Conservation (phyloP, 2,797 vertebrate genomes). For the Oreonectes daqikongensis region DNA sequence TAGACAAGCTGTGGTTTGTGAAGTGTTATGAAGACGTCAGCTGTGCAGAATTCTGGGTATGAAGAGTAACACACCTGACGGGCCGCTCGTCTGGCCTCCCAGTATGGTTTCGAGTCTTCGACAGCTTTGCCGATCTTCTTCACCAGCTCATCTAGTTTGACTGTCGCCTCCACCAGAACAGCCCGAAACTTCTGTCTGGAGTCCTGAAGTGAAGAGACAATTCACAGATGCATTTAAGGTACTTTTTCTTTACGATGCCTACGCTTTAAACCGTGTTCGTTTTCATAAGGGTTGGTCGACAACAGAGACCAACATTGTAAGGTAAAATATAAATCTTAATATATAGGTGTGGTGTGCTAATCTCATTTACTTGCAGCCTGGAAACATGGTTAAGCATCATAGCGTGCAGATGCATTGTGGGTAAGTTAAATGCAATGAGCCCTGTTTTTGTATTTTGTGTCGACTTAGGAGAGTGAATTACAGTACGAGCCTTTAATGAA, state of each 20-base stretch:
- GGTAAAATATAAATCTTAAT: too few species aligned
- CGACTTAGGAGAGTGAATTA: background rate
- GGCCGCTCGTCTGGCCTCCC: constrained; percentile 91
- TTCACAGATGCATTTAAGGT: too few species aligned
- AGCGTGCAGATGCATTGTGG: too few species aligned
- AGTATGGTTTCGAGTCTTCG: constrained; percentile 97
- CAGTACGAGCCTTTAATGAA: background rate
- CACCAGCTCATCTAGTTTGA: constrained; percentile 91
- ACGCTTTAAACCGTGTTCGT: too few species aligned
- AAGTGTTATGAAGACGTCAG: background rate
- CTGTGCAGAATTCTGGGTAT: background rate
- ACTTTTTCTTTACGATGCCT: too few species aligned
- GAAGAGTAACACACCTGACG: constrained; percentile 82
- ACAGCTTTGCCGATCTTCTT: constrained; percentile 95
- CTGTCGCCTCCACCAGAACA: constrained; percentile 88
- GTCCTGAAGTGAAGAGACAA: constrained; percentile 74
- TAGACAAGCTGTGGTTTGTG: background rate
- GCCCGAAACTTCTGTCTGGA: constrained; percentile 92
- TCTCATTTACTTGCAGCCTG: background rate
- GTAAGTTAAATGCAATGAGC: too few species aligned
- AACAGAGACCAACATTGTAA: too few species aligned
- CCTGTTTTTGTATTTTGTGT: too few species aligned
- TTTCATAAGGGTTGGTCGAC: too few species aligned
- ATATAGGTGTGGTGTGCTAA: background rate
- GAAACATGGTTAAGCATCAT: too few species aligned